These are phyloP conservation scores for Liparis tanakae DNA, from an alignment of 2,797 vertebrate species.

Conservation along the genomic window DNA sequence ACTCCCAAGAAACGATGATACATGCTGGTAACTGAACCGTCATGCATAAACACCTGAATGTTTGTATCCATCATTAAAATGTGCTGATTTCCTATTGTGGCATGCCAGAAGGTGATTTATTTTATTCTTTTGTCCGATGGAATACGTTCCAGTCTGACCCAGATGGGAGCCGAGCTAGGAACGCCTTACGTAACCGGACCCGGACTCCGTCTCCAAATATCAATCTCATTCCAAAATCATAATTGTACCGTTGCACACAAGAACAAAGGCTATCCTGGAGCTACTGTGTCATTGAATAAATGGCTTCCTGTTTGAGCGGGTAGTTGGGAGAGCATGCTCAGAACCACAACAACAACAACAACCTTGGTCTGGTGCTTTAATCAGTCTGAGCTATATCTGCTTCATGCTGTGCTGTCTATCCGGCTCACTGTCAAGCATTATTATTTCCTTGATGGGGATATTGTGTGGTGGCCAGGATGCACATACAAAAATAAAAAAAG, in stretches of 20 bases:
- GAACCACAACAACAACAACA: slow-evolving; percentile 49
- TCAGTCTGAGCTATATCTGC: slow-evolving; percentile 33
- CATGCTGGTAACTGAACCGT: not conserved
- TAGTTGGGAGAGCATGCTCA: slow-evolving; percentile 63
- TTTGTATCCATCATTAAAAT: not conserved
- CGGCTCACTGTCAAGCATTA: slow-evolving; percentile 31
- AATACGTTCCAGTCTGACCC: slow-evolving; percentile 24
- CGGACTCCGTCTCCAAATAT: slow-evolving; percentile 51
- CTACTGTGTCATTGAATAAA: slow-evolving; percentile 73
- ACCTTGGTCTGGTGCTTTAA: slow-evolving; percentile 36
- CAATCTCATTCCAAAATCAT: slow-evolving; percentile 61
- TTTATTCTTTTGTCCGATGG: not conserved
- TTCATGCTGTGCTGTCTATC: slow-evolving; percentile 25
- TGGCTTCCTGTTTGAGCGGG: slow-evolving; percentile 71
- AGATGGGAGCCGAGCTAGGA: slow-evolving; percentile 18
- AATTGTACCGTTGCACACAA: slow-evolving; percentile 51
- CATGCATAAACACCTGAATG: not conserved
- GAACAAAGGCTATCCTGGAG: slow-evolving; percentile 64
- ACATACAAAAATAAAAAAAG: not conserved
- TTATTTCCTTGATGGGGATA: slow-evolving; percentile 35
- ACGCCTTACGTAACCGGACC: slow-evolving; percentile 48
- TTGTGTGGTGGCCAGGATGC: slow-evolving; percentile 15
- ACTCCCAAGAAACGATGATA: not conserved
- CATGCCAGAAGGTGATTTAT: not conserved
- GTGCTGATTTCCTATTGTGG: not conserved